A percentile compares a stretch with the other conserved stretches of the same genome.
Conservation (phyloP, 2,113 vertebrate genomes). For the Maylandia zebra region DNA sequence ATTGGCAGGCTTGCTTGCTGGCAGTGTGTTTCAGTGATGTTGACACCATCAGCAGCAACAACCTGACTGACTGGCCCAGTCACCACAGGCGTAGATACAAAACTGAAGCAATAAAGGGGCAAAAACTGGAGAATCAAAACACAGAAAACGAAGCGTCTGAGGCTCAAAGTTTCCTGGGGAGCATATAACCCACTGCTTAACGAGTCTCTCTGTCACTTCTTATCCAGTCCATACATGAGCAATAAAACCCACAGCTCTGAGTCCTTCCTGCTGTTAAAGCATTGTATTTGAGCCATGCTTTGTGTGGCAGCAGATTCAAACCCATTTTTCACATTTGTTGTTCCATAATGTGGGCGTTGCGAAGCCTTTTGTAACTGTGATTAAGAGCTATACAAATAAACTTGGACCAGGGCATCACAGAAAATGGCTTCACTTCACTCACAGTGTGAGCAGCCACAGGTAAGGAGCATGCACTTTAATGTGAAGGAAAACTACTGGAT, state of each 20-base stretch:
- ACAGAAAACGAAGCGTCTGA: not conserved
- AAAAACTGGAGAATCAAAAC: not conserved
- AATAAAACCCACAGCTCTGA: not conserved
- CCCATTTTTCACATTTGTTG: not conserved
- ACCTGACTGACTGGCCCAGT: not conserved
- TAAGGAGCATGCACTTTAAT: not conserved
- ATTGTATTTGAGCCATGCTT: not conserved
- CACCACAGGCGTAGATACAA: not conserved
- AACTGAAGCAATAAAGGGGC: not conserved
- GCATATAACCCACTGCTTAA: not conserved
- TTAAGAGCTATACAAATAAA: constrained; percentile 12
- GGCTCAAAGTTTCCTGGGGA: not conserved
- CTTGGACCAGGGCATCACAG: not conserved
- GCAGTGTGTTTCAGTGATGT: not conserved
- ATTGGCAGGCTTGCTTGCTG: not conserved
- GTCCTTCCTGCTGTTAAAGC: not conserved
- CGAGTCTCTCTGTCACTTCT: not conserved
- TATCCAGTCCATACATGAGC: not conserved
- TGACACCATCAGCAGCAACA: not conserved
- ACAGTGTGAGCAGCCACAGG: not conserved
- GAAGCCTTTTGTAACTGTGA: constrained; percentile 12
- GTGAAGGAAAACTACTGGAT: not conserved
- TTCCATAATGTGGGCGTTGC: not conserved
- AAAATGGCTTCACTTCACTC: not conserved
- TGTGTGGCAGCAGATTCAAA: not conserved